Evolutionary conservation across 2,888 invertebrate genomes (phyloP).

Genomic region (Phortica magna): DNA sequence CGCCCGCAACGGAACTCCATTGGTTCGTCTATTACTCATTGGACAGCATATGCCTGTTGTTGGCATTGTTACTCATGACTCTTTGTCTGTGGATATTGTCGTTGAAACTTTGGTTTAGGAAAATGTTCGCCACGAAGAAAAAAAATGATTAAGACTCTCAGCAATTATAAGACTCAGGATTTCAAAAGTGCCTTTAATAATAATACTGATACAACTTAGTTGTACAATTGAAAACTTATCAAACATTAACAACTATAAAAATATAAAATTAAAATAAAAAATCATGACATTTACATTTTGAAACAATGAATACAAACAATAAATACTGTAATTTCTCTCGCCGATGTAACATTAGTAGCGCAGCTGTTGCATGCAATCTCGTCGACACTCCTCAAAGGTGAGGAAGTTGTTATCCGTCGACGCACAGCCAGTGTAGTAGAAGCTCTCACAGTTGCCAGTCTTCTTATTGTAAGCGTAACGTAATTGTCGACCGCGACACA

Average conservation of each 20-base stretch:
- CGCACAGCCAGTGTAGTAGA: conserved; percentile 72
- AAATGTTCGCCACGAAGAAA: too few species aligned
- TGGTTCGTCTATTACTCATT: conserved; percentile 75
- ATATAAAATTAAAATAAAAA: not conserved
- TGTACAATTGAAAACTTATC: too few species aligned
- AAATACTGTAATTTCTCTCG: not conserved
- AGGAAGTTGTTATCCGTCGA: conserved; percentile 68
- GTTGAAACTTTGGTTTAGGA: too few species aligned
- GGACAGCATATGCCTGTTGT: conserved; percentile 62
- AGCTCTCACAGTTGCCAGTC: conserved; percentile 69
- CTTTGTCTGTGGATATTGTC: too few species aligned
- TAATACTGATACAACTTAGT: too few species aligned
- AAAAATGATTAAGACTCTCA: too few species aligned
- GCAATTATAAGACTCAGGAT: too few species aligned
- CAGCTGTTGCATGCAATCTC: conserved; percentile 68
- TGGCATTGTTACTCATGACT: conserved; percentile 4
- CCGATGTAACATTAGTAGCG: conserved; percentile 58
- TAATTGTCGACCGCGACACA: conserved; percentile 65
- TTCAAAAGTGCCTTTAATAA: too few species aligned
- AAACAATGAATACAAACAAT: conserved; percentile 1
- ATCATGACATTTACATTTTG: not conserved
- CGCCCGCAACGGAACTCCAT: conserved; percentile 70
- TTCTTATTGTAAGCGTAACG: conserved; percentile 70
- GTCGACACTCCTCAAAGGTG: conserved; percentile 72
- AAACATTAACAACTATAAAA: too few species aligned